A percentile compares a stretch with the other conserved stretches of the same genome.
Conservation (phyloP, 2,113 vertebrate genomes). For the Chloebia gouldiae region DNA sequence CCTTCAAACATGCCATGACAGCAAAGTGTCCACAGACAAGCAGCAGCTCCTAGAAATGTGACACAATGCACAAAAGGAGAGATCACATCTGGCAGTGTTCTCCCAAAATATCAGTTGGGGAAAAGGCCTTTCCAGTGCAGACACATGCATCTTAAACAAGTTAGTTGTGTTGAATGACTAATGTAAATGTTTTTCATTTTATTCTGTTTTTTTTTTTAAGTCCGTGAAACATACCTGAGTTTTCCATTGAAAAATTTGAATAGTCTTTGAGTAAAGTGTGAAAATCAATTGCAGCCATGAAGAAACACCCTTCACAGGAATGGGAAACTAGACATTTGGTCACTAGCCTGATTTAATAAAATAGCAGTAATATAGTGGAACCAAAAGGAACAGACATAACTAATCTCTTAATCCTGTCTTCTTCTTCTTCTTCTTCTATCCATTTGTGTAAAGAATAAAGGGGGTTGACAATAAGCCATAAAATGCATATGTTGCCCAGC, state of each 20-base stretch:
- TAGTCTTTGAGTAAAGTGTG: conserved; percentile 50
- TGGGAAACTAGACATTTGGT: conserved; percentile 6
- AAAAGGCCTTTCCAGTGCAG: background rate
- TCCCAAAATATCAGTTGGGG: background rate
- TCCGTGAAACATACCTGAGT: conserved; percentile 10
- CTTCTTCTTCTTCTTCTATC: conserved; percentile 42
- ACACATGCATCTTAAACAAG: background rate
- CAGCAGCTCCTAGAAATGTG: background rate
- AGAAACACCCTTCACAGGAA: conserved; percentile 38
- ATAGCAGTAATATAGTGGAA: conserved; percentile 53
- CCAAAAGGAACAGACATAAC: conserved; percentile 57
- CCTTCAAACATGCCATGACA: fast-evolving
- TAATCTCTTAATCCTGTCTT: conserved; percentile 70
- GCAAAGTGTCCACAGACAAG: background rate
- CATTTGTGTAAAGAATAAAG: conserved; percentile 46
- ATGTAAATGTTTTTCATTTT: background rate
- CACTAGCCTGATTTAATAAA: conserved; percentile 49
- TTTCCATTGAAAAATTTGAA: conserved; percentile 25
- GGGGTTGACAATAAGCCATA: conserved; percentile 30
- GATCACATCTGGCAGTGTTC: background rate
- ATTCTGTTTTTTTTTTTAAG: background rate
- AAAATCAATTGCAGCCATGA: conserved; percentile 63
- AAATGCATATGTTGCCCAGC: conserved; percentile 61
- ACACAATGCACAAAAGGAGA: background rate
- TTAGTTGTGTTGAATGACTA: background rate